Evolutionary conservation across 2,797 vertebrate genomes (phyloP).

Genomic region (Notamacropus eugenii): DNA sequence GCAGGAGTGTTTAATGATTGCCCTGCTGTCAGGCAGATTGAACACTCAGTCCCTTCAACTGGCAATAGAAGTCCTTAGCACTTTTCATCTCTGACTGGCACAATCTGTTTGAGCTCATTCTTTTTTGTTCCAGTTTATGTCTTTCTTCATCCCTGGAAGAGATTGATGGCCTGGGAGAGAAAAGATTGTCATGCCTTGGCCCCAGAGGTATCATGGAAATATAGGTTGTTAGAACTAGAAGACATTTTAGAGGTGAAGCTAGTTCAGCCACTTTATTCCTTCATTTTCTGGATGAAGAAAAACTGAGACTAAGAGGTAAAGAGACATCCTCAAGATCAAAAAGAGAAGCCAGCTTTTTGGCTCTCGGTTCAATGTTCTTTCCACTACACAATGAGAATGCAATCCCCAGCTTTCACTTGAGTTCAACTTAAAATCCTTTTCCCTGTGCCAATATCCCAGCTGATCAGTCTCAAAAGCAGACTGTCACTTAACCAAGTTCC

Average conservation of each 20-base stretch:
- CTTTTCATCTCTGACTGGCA: not conserved
- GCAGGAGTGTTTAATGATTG: not conserved
- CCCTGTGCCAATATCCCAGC: not conserved
- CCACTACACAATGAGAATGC: not conserved
- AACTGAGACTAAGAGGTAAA: not conserved
- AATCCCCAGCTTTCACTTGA: not conserved
- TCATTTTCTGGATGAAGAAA: not conserved
- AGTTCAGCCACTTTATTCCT: not conserved
- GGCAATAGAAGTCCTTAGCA: rapidly evolving
- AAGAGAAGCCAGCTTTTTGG: not conserved
- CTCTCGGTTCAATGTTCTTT: not conserved
- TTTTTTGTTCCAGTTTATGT: slow-evolving; percentile 34
- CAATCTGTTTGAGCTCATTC: not conserved
- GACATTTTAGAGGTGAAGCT: not conserved
- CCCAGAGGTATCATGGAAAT: not conserved
- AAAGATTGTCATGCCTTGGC: not conserved
- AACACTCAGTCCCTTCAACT: not conserved
- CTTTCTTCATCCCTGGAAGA: slow-evolving; percentile 15
- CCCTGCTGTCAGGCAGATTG: not conserved
- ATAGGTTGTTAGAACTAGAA: slow-evolving; percentile 16
- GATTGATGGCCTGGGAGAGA: not conserved
- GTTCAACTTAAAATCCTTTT: slow-evolving; percentile 1
- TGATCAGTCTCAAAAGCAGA: slow-evolving; percentile 12
- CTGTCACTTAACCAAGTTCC: not conserved
- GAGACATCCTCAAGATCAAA: not conserved